A percentile compares a stretch with the other conserved stretches of the same genome.
These are phyloP conservation scores for Podilymbus podiceps DNA, from an alignment of 2,113 vertebrate species.

Conservation along the genomic window DNA sequence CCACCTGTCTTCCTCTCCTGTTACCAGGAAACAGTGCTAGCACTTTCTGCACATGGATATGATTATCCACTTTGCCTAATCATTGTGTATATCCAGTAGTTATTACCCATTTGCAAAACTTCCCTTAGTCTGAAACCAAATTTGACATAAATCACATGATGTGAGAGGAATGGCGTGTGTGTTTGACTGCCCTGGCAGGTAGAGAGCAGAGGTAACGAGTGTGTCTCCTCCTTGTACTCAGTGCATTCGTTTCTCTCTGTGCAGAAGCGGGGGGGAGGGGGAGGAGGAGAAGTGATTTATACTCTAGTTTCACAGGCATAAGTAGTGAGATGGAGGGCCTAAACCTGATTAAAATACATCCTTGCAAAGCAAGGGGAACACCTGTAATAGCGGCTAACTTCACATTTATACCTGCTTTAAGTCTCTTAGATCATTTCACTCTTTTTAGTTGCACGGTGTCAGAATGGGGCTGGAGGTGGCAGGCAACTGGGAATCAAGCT, in stretches of 20 bases:
- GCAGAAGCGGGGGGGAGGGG: fast-evolving
- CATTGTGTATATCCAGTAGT: neutral
- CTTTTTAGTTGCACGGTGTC: neutral
- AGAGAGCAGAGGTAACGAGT: neutral
- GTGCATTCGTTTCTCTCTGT: neutral
- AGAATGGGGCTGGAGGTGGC: neutral
- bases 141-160: neutral
- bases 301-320: neutral
- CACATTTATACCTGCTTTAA: neutral
- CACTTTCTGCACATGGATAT: neutral
- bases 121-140: neutral
- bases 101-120: neutral
- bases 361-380: neutral
- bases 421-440: too few species aligned
- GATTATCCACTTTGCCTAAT: neutral
- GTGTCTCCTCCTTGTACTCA: neutral
- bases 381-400: neutral
- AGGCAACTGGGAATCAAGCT: neutral
- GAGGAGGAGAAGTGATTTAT: neutral
- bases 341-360: neutral
- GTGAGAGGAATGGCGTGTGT: neutral
- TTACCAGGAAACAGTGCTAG: neutral
- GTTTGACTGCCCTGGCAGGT: neutral
- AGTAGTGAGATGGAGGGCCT: neutral
- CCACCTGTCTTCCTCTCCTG: neutral